Evolutionary conservation across 2,888 invertebrate species (phyloP), one percentile per base, ranked within the genome.

Genomic region (Hirtodrosophila confusa): DNA sequence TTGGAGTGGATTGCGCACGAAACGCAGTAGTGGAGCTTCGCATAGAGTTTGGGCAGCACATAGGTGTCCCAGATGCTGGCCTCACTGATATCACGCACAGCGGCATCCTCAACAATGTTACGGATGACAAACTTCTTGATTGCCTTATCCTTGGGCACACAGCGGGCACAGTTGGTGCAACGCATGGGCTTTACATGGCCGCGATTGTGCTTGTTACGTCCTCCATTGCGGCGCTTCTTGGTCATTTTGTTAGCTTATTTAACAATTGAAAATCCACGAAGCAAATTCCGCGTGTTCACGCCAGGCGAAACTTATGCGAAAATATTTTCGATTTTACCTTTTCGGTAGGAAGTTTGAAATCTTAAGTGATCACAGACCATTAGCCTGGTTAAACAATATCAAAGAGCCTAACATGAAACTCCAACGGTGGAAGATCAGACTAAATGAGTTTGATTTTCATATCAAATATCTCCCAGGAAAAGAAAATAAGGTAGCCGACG

Each of bases 1-100:
- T 99, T 99, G 83, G 98, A 98, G 95, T 99, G 99, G 92, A 99
- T 99, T 63, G 99, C 99, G 92, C 99, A 99, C 4, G 98, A 99
- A 31, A 99, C 99, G 91, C 99, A 99, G 93, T 99, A 99, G 92
- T 99, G 98, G 83, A 99, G 94, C 93, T 99, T 99, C 24, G 99
- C 99, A 91, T 99, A 99, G 89, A 99, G 93, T 93, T 99, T 99
- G 11, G 99, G 99, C 71, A 99, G 94, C 90, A 97, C 96, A 93
- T 99, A 99, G 79, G 95, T 94, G 73, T 94, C 93, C 92, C 99
- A 99, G 33, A 98, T 98, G 88, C 98, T 98, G 86, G 99, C 99
- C 92, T 99, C 99, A 80, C 98, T 97, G 86, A 99, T 98, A 92
- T 99, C 99, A 89, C 98, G 94, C 10, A 99, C 99, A 80, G 99